Evolutionary conservation across 2,888 invertebrate genomes (phyloP), one percentile per base, ranked within the genome.

Genomic region (Heliconius sara): DNA sequence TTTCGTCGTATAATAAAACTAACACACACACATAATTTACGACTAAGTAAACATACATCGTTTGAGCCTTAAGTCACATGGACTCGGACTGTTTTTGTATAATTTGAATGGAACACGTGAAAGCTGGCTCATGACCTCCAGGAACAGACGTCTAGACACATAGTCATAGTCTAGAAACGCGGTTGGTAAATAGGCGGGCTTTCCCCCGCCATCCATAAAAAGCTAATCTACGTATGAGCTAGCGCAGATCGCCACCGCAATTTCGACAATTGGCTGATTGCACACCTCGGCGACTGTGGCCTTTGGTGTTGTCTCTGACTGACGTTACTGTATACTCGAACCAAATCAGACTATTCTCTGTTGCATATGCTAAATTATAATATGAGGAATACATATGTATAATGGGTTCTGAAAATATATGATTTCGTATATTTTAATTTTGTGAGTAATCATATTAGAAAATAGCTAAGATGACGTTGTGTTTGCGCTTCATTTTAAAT

Each of bases 61-160:
- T 75, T 74, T 70, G 65, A 12, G 25, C 66, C 60, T 80, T 73
- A 77, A 72, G 77, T 81, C 81, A 81, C 66, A 67, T 43, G 60
- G 34, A 73, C 76, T 78, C 68, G 60, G 80, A 75, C n/a, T 75
- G 67, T 80, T 67, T 79, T 80, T 89, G 87, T 88, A 82, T 83
- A 86, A 88, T 89, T 87, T 87, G 90, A 87, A 88, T 89, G 89
- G 89, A 89, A 89, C 88, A 90, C 89, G 92, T 93, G 93, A 93
- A 94, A 94, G 86, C 86, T 89, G 88, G 88, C 91, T 88, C 88
- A 88, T 91, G 93, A 93, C 93, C 93, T 93, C 92, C 93, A 92
- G 92, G 91, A 93, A 89, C 89, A 88, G 89, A 88, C 89, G 93
- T 94, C 94, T 94, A 94, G 94, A 94, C 94, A 90, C 88, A 88